Conservation (phyloP, 2,888 invertebrate species). For the Polyploca ridens region DNA sequence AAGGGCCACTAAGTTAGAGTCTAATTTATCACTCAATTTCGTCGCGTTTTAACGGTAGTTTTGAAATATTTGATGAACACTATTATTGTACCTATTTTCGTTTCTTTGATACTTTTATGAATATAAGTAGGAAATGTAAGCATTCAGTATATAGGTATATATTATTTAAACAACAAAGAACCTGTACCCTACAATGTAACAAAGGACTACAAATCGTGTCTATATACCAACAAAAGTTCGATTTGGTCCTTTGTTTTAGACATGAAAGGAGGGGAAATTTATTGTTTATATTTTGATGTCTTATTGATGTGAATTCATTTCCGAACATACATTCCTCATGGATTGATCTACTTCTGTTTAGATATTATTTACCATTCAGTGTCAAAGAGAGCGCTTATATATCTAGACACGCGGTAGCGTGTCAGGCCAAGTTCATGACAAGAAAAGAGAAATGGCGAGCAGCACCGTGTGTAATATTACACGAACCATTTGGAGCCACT, state of each 20-base stretch:
- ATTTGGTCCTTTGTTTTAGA: slow-evolving; percentile 19
- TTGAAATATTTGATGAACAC: no score
- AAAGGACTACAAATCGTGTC: not conserved
- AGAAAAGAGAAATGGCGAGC: no score
- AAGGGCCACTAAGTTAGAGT: not conserved
- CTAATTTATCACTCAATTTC: not conserved
- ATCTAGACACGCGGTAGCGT: no score
- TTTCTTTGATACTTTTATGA: not conserved
- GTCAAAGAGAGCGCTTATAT: slow-evolving; percentile 3
- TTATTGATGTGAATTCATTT: slow-evolving; percentile 19
- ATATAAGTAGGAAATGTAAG: not conserved
- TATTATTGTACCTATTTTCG: no score
- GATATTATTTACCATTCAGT: not conserved
- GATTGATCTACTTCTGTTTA: not conserved
- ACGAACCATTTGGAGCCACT: no score
- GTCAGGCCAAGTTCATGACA: no score
- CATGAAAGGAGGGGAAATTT: slow-evolving; percentile 17
- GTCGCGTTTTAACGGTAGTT: not conserved
- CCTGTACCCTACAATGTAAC: not conserved
- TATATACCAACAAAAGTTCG: slow-evolving; percentile 7
- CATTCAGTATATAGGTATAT: not conserved
- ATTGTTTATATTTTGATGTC: slow-evolving; percentile 13
- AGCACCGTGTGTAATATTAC: no score
- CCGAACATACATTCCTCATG: not conserved
- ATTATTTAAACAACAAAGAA: not conserved